phyloP scores from a whole-genome alignment of 2,797 vertebrate genomes.

The Trichosurus vulpecula region DNA sequence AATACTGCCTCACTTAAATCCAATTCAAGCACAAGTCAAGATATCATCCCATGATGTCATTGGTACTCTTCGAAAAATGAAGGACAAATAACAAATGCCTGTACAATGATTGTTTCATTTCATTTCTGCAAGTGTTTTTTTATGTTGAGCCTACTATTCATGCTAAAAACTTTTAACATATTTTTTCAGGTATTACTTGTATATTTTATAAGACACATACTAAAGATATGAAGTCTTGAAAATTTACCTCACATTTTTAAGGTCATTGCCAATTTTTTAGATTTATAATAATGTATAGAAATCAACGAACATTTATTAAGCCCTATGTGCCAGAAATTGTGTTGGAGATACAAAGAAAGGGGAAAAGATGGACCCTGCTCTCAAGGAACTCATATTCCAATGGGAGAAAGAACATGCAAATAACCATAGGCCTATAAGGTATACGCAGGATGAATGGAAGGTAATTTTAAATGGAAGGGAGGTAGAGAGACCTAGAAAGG shows the following conservation, averaged over 20 bases:
- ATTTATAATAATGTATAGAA: conserved; percentile 42
- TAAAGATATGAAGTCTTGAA: conserved; percentile 34
- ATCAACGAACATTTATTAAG: not conserved
- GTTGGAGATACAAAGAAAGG: not conserved
- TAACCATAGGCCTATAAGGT: not conserved
- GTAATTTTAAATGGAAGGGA: not conserved
- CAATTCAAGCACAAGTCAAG: not conserved
- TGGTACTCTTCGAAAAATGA: not conserved
- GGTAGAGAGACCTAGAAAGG: not conserved
- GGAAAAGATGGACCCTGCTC: not conserved
- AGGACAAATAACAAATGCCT: not conserved
- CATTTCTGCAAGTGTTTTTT: not conserved
- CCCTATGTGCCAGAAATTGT: not conserved
- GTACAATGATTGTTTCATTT: not conserved
- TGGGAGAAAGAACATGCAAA: not conserved
- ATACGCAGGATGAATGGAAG: not conserved
- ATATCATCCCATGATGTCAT: not conserved
- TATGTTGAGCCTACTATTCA: not conserved
- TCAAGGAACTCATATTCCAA: not conserved
- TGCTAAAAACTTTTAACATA: not conserved
- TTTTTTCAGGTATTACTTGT: not conserved
- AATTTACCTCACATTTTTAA: conserved; percentile 30
- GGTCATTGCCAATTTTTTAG: conserved; percentile 44
- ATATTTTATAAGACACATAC: not conserved
- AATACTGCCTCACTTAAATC: not conserved